Conservation (phyloP, 1,140 invertebrate species). For the Piezodorus guildinii region DNA sequence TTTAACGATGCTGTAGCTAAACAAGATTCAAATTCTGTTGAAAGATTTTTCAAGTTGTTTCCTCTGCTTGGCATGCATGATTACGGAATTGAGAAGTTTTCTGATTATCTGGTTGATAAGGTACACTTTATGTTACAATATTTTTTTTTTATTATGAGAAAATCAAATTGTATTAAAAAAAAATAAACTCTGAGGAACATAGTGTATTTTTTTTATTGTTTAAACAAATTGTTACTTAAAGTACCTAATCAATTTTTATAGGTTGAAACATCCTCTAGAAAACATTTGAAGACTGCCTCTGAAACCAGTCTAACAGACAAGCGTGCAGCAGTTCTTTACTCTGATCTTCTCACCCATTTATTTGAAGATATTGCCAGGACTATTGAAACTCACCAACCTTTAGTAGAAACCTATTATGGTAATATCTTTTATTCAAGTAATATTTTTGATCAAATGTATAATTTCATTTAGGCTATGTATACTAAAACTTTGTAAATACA, state of each 20-base stretch:
- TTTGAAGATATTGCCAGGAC: constrained; percentile 83
- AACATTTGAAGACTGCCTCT: constrained; percentile 53
- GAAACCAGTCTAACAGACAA: constrained; percentile 50
- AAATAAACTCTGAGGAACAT: too few species aligned
- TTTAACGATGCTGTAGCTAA: constrained; percentile 86
- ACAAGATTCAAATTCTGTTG: constrained; percentile 82
- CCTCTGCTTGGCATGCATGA: constrained; percentile 85
- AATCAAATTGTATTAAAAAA: too few species aligned
- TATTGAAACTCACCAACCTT: constrained; percentile 82
- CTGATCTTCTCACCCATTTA: constrained; percentile 69
- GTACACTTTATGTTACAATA: constrained; percentile 34
- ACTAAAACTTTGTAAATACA: too few species aligned
- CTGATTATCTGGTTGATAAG: constrained; percentile 78
- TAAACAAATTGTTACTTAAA: too few species aligned
- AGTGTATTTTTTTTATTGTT: too few species aligned
- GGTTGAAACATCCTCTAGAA: constrained; percentile 58
- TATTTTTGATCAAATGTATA: too few species aligned
- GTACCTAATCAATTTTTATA: constrained; percentile 29
- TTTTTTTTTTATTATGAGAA: neutral
- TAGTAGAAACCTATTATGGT: constrained; percentile 91
- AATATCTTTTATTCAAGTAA: constrained; percentile 25
- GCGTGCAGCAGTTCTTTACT: constrained; percentile 61
- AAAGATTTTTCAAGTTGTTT: constrained; percentile 96
- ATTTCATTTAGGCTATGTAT: too few species aligned
- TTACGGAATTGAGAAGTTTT: constrained; percentile 83